Percentiles rank a stretch among this genome's conserved stretches.
phyloP scores from a whole-genome alignment of 2,888 invertebrate species.

The Sisyra nigra region DNA sequence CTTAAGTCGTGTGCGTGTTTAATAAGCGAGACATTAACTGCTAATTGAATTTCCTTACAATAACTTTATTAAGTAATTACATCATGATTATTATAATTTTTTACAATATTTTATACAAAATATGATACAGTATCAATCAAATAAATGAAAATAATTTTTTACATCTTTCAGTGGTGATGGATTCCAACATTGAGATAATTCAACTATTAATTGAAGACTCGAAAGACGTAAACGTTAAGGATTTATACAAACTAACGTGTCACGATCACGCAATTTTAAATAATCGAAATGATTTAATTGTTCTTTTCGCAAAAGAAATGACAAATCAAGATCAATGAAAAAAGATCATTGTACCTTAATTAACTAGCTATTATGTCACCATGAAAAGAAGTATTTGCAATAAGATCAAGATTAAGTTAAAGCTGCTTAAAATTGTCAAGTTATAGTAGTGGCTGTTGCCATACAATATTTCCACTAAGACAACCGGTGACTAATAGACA shows the following conservation, averaged over 20 bases:
- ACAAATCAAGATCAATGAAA: background rate
- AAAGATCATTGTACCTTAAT: background rate
- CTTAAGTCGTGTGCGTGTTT: too few relatives aligned
- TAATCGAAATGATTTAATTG: slow-evolving; percentile 5
- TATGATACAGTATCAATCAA: background rate
- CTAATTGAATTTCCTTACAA: too few relatives aligned
- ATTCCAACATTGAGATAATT: slow-evolving; percentile 25
- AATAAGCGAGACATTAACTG: too few relatives aligned
- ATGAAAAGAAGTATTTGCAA: too few relatives aligned
- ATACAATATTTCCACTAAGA: slow-evolving; percentile 71
- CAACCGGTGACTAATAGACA: slow-evolving; percentile 82
- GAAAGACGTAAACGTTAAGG: slow-evolving; percentile 23
- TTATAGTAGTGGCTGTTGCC: slow-evolving; percentile 60
- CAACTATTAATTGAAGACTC: slow-evolving; percentile 25
- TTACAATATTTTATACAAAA: background rate
- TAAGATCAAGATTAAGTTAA: too few relatives aligned
- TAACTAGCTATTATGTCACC: too few relatives aligned
- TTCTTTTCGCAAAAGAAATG: too few relatives aligned
- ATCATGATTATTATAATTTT: background rate
- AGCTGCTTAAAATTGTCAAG: background rate
- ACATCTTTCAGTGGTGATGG: slow-evolving; percentile 28
- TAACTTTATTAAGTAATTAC: background rate
- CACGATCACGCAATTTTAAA: slow-evolving; percentile 15
- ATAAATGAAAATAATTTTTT: slow-evolving; percentile 1
- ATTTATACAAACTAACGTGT: slow-evolving; percentile 20